Conservation (phyloP, 2,797 vertebrate species). For the Melanotaenia nigrans region DNA sequence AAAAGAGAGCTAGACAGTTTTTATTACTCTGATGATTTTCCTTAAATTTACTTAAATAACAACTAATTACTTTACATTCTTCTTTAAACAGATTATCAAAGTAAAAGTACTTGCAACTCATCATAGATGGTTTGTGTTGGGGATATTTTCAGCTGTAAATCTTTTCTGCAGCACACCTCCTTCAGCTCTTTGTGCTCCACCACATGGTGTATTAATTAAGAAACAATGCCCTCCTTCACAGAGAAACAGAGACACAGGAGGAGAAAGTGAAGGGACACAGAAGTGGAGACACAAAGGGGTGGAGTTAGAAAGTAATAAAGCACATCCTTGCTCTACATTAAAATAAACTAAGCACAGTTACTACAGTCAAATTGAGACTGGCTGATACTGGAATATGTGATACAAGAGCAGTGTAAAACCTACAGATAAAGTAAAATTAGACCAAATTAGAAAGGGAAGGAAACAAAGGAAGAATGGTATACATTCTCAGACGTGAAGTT, state of each 20-base stretch:
- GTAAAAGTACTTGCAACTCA: conserved; percentile 22
- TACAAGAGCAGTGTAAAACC: neutral
- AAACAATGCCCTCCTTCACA: conserved; percentile 66
- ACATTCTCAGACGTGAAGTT: too few relatives aligned
- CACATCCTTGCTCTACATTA: conserved; percentile 43
- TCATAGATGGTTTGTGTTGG: conserved; percentile 28
- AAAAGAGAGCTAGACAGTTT: too few relatives aligned
- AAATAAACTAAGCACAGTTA: conserved; percentile 48
- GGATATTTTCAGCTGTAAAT: conserved; percentile 32
- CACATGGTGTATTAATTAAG: conserved; percentile 63
- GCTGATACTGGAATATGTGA: neutral
- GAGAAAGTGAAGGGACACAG: conserved; percentile 11
- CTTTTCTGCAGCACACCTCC: conserved; percentile 29
- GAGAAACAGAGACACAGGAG: conserved; percentile 23
- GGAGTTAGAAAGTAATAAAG: conserved; percentile 39
- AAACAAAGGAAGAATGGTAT: too few relatives aligned
- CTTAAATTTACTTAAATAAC: neutral
- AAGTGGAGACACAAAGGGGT: conserved; percentile 17
- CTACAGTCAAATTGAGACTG: conserved; percentile 1
- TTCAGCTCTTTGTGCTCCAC: conserved; percentile 17
- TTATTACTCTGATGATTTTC: neutral
- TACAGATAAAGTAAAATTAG: neutral
- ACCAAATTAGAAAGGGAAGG: neutral
- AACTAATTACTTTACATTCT: neutral
- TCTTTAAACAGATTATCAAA: conserved; percentile 7